Evolutionary conservation across 2,113 vertebrate species (phyloP).

Genomic region (Tachysurus vachellii): DNA sequence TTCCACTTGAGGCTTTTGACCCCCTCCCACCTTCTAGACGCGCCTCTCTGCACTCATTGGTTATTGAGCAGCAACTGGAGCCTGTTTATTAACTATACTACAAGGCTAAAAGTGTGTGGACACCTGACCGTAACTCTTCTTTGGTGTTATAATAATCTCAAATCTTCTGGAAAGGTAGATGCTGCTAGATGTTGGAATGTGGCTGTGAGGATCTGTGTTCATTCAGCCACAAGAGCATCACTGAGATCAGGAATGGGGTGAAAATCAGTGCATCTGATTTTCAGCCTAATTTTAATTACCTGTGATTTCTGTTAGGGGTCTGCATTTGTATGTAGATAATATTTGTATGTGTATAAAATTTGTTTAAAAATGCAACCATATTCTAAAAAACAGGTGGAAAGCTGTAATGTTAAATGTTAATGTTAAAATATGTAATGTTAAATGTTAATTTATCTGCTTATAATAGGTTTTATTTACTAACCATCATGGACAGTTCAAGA

Average conservation of each 20-base stretch:
- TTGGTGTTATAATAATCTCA: neutral
- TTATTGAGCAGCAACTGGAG: slow-evolving; percentile 58
- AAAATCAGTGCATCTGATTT: too few relatives aligned
- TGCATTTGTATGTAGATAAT: neutral
- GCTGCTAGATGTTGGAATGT: neutral
- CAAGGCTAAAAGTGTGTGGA: neutral
- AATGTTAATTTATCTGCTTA: neutral
- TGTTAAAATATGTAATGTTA: neutral
- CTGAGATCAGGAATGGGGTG: neutral
- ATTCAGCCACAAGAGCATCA: neutral
- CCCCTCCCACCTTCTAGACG: neutral
- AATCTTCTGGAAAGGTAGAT: neutral
- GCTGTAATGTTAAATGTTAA: neutral
- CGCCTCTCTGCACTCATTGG: slow-evolving; percentile 17
- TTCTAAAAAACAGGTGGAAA: neutral
- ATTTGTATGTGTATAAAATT: neutral
- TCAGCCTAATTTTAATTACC: too few relatives aligned
- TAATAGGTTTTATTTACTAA: neutral
- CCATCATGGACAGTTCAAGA: neutral
- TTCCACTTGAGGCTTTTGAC: neutral
- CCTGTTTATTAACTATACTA: neutral
- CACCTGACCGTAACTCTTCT: neutral
- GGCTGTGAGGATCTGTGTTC: neutral
- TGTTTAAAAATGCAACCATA: neutral
- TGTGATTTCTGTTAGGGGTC: too few relatives aligned